Base-by-base conservation (phyloP, 2,113 vertebrate genomes). In the Fregetta grallaria region DNA sequence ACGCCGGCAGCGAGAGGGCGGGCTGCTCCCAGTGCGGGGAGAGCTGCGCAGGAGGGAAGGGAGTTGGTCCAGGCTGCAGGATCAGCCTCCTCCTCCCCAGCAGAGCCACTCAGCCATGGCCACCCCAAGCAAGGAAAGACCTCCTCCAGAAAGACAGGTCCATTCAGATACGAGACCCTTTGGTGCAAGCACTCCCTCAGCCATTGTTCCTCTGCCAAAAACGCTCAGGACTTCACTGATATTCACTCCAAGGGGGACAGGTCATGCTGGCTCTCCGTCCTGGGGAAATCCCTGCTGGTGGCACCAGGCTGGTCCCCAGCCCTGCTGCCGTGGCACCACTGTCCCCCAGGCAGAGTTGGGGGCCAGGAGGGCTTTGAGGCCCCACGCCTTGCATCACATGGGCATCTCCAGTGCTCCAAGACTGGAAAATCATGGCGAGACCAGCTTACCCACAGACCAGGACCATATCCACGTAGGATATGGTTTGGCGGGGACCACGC, bases 381-480 rank as follows among this genome's bases (percentile, higher is more conserved):
- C 18, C 19, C 1, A 0, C 1, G 0, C 30, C 70, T 80, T 49
- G 30, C 30, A 40, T 38, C 7, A 2, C 7, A 11, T 53, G 53
- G 22, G 19, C 17, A 36, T 14, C 23, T 76, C 59, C 62, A n/a
- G 68, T 16, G 34, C 34, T 59, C 44, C 1, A 1, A 55, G 27
- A 55, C n/a, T 27, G 40, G 67, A 38, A 53, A 74, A 83, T 23
- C 49, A 55, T n/a, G 55, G 40, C 0, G 1, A 66, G 14, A 71
- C 10, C 45, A 27, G 36, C 23, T 65, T 50, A 23, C 3, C 7
- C 38, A 58, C 50, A 73, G 30, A 53, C 3, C n/a, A 25, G 1
- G 7, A 42, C 61, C 2, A 4, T 7, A 25, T 2, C 34, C 76
- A 29, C 2, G 2, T 0, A 38, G 47, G 12, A 16, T 6, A 32